A percentile compares a stretch with the other conserved stretches of the same genome.
phyloP scores from a whole-genome alignment of 2,113 vertebrate species.

The Nothocercus nigrocapillus region DNA sequence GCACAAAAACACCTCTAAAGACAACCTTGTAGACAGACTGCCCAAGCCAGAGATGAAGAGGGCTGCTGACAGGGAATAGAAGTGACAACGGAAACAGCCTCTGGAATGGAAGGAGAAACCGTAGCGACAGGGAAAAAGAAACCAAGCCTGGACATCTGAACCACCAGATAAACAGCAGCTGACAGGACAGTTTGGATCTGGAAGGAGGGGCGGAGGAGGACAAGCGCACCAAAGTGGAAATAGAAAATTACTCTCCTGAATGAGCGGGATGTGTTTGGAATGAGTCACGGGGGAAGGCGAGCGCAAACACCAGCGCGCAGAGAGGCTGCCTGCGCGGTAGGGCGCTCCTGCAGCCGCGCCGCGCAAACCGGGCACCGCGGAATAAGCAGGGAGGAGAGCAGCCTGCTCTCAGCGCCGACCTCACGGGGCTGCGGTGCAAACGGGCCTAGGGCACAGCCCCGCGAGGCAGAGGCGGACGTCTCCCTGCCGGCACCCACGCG shows the following conservation, averaged over 20 bases:
- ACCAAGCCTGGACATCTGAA: conserved; percentile 66
- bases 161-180: conserved; percentile 74
- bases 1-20: conserved; percentile 75
- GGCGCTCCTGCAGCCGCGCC: conserved; percentile 25
- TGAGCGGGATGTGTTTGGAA: conserved; percentile 70
- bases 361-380: conserved; percentile 46
- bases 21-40: conserved; percentile 70
- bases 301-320: conserved; percentile 71
- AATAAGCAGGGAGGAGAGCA: conserved; percentile 40
- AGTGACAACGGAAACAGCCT: conserved; percentile 70
- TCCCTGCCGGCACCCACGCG: not conserved
- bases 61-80: conserved; percentile 67
- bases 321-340: conserved; percentile 64
- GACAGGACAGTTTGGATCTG: conserved; percentile 68
- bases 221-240: conserved; percentile 73
- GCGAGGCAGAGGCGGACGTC: rapidly evolving
- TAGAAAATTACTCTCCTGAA: conserved; percentile 73
- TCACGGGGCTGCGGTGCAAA: not conserved
- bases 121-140: conserved; percentile 44
- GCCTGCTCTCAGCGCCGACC: not conserved
- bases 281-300: conserved; percentile 73
- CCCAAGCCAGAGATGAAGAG: conserved; percentile 63
- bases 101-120: conserved; percentile 61
- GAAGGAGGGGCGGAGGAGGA: conserved; percentile 59
- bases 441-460: not conserved